phyloP scores from a whole-genome alignment of 2,888 invertebrate genomes.

The Seira sanloemensis region DNA sequence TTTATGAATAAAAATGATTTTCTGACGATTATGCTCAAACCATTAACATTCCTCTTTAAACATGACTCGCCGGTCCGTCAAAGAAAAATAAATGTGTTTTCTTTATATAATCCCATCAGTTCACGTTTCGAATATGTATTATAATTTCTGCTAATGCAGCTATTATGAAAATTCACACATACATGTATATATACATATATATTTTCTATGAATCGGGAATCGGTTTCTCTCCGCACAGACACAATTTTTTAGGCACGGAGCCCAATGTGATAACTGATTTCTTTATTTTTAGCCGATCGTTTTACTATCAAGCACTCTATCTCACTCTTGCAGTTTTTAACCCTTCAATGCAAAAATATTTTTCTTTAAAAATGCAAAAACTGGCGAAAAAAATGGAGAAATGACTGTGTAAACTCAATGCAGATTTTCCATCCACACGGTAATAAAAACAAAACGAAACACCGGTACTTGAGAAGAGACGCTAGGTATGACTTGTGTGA shows the following conservation, averaged over 20 bases:
- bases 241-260: constrained; percentile 52
- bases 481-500: not conserved
- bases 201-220: constrained; percentile 13
- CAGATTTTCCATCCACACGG: constrained; percentile 20
- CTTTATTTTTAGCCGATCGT: constrained; percentile 54
- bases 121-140: not conserved
- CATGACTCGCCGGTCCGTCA: not conserved
- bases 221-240: constrained; percentile 27
- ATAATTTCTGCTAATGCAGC: not conserved
- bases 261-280: constrained; percentile 55
- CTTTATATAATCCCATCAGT: too few relatives aligned
- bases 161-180: not conserved
- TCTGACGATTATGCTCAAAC: not conserved
- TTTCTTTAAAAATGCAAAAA: not conserved
- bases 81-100: not conserved
- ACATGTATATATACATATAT: too few relatives aligned
- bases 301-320: constrained; percentile 2
- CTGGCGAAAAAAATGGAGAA: not conserved
- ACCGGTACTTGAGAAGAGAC: constrained; percentile 35
- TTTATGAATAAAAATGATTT: not conserved
- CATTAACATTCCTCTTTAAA: not conserved
- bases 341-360: not conserved
- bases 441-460: constrained; percentile 17
- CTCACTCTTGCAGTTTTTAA: not conserved
- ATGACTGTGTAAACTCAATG: not conserved